A percentile compares a stretch with the other conserved stretches of the same genome.
These are phyloP conservation scores for Perithous albicinctus DNA, from an alignment of 2,888 invertebrate species.

Conservation along the genomic window DNA sequence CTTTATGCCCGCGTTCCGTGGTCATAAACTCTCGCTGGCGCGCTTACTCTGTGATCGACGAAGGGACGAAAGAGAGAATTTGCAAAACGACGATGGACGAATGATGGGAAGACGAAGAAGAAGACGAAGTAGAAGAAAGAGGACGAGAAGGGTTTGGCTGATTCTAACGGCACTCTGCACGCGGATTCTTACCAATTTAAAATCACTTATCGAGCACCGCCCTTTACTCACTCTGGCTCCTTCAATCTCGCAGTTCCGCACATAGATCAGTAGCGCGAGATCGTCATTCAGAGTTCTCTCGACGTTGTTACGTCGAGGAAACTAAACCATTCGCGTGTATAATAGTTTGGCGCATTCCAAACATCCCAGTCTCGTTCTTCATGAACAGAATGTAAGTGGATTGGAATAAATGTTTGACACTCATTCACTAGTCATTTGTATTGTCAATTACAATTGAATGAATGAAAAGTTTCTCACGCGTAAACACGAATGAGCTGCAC, in stretches of 20 bases:
- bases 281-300: constrained; percentile 52
- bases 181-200: constrained; percentile 73
- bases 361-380: not conserved
- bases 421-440: constrained; percentile 24
- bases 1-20: constrained; percentile 61
- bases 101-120: constrained; percentile 26
- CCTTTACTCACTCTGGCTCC: constrained; percentile 45
- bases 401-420: not conserved
- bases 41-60: constrained; percentile 52
- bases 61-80: constrained; percentile 35
- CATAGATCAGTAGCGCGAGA: constrained; percentile 7
- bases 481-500: not conserved
- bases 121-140: constrained; percentile 14
- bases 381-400: not conserved
- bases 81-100: constrained; percentile 17
- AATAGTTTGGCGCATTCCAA: constrained; percentile 39
- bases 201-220: constrained; percentile 73
- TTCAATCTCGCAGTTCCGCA: constrained; percentile 3
- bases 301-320: constrained; percentile 41
- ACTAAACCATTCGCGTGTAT: constrained; percentile 22
- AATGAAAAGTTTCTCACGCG: not conserved
- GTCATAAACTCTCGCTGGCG: constrained; percentile 51
- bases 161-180: constrained; percentile 56
- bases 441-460: constrained; percentile 1
- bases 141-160: constrained; percentile 24